Evolutionary conservation across 2,113 vertebrate species (phyloP).

Genomic region (Empidonax alnorum): DNA sequence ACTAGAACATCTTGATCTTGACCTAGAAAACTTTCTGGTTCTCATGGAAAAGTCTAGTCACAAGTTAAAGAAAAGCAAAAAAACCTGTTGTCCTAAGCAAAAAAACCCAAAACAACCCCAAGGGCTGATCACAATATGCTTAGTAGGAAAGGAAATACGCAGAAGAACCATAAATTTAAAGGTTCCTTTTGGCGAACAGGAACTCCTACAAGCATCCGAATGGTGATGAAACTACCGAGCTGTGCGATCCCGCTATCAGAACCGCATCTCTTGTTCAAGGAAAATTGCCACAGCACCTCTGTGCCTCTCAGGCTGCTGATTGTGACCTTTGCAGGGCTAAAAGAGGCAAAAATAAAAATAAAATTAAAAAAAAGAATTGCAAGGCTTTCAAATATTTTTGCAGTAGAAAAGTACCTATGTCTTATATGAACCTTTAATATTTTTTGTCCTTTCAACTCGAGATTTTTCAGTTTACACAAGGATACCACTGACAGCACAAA

Average conservation of each 20-base stretch:
- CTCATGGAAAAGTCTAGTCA: background rate
- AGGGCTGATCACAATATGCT: background rate
- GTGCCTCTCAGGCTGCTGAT: background rate
- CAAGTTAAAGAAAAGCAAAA: background rate
- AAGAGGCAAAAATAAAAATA: background rate
- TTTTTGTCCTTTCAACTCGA: background rate
- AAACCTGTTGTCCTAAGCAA: background rate
- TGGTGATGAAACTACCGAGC: background rate
- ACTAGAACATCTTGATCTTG: background rate
- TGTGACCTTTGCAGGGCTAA: background rate
- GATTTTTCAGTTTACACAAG: background rate
- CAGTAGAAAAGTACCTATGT: background rate
- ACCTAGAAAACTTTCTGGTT: background rate
- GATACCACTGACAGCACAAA: background rate
- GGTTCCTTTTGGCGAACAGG: background rate
- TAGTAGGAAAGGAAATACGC: background rate
- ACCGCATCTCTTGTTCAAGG: constrained; percentile 15
- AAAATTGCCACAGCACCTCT: background rate
- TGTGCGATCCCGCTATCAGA: background rate
- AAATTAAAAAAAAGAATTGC: background rate
- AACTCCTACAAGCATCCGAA: background rate
- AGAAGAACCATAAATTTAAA: constrained; percentile 25
- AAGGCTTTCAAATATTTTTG: background rate
- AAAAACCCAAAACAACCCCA: background rate
- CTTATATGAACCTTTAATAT: rapidly evolving